phyloP scores from a whole-genome alignment of 2,888 invertebrate species.

The Hirtodrosophila duncani region DNA sequence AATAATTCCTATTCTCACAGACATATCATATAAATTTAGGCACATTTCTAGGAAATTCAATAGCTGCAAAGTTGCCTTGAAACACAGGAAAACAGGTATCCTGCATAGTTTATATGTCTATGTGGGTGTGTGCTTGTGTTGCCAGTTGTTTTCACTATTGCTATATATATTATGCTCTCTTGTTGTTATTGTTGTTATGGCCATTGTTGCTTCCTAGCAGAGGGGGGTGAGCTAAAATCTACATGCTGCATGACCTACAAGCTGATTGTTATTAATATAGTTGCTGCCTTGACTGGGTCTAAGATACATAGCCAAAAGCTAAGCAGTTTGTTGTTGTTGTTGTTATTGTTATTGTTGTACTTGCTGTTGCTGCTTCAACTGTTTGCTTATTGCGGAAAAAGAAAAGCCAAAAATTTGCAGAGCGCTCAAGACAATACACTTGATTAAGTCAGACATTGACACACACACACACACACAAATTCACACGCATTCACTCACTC shows the following conservation, averaged over 20 bases:
- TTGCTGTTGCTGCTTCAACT: conserved; percentile 41
- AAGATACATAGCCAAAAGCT: conserved; percentile 17
- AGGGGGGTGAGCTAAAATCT: conserved; percentile 46
- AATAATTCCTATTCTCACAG: too few relatives aligned
- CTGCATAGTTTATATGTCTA: background rate
- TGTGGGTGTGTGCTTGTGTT: conserved; percentile 9
- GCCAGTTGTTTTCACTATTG: conserved; percentile 47
- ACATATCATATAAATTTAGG: background rate
- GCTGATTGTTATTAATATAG: conserved; percentile 62
- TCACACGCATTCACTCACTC: conserved; percentile 23
- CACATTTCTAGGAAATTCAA: conserved; percentile 4
- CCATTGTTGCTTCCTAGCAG: too few relatives aligned
- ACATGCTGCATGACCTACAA: conserved; percentile 54
- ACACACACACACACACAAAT: conserved; percentile 26
- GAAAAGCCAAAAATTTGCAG: conserved; percentile 53
- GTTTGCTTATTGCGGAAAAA: conserved; percentile 51
- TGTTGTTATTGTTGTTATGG: conserved; percentile 24
- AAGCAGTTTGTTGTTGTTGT: too few relatives aligned
- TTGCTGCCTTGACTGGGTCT: conserved; percentile 29
- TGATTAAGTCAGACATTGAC: conserved; percentile 40
- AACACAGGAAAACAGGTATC: conserved; percentile 46
- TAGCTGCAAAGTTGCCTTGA: conserved; percentile 41
- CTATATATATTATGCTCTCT: too few relatives aligned
- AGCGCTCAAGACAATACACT: conserved; percentile 43
- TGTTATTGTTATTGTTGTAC: conserved; percentile 13